These are phyloP conservation scores for Drosophila navojoa DNA, from an alignment of 1,140 invertebrate species.

Conservation along the genomic window DNA sequence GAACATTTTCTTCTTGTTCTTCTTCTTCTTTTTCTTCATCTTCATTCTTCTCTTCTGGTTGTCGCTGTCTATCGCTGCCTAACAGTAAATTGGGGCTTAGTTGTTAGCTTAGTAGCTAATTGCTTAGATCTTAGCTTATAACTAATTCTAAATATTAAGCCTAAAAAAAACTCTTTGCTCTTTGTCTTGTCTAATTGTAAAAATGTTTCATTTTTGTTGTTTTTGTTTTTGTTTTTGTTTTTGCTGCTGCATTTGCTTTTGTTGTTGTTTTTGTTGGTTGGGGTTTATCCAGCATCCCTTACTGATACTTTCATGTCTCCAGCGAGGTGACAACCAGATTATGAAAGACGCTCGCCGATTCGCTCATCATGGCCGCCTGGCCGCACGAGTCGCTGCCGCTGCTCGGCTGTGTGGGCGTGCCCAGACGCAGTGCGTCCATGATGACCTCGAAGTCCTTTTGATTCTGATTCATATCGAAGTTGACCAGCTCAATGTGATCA, in stretches of 20 bases:
- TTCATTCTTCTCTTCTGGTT: background rate
- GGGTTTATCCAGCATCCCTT: slow-evolving; percentile 15
- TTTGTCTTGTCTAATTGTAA: slow-evolving; percentile 55
- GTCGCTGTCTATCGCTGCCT: background rate
- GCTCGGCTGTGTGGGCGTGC: slow-evolving; percentile 82
- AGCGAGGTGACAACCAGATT: slow-evolving; percentile 88
- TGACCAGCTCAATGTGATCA: slow-evolving; percentile 77
- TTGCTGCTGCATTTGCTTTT: too few species aligned
- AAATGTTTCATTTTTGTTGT: slow-evolving; percentile 7
- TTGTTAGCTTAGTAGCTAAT: slow-evolving; percentile 7
- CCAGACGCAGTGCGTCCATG: slow-evolving; percentile 83
- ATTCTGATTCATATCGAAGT: slow-evolving; percentile 83
- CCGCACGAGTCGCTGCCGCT: slow-evolving; percentile 85
- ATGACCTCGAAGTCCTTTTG: slow-evolving; percentile 84
- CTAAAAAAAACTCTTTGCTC: slow-evolving; percentile 39
- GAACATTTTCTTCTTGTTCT: too few species aligned
- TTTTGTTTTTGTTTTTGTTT: slow-evolving; percentile 12
- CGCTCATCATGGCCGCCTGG: slow-evolving; percentile 88
- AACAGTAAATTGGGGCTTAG: slow-evolving; percentile 11
- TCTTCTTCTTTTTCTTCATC: too few species aligned
- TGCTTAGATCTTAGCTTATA: slow-evolving; percentile 10
- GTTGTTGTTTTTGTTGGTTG: slow-evolving; percentile 6
- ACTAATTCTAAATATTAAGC: slow-evolving; percentile 20
- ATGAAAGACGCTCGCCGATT: slow-evolving; percentile 88
- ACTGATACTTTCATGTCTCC: slow-evolving; percentile 86